phyloP scores from a whole-genome alignment of 2,888 invertebrate species.

The Muschampia plurimacula region DNA sequence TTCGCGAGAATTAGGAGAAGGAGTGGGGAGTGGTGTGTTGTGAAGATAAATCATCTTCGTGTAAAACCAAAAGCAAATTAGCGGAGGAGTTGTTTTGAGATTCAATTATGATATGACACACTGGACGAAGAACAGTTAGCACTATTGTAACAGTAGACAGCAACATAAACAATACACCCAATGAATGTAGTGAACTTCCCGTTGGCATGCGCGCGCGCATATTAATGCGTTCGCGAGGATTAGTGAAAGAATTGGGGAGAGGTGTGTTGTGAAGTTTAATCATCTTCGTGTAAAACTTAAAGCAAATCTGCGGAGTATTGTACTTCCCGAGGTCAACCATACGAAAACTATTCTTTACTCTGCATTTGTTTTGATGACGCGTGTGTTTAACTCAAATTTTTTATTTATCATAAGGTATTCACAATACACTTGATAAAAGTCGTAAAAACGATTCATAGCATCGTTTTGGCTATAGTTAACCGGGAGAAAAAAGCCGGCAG shows the following conservation, averaged over 20 bases:
- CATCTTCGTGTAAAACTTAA: conserved; percentile 14
- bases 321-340: too few species aligned
- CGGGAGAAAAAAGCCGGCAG: too few species aligned
- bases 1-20: conserved; percentile 35
- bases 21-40: background rate
- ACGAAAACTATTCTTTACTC: too few species aligned
- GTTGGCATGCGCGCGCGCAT: conserved; percentile 55
- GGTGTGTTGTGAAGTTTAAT: conserved; percentile 16
- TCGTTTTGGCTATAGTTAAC: too few species aligned
- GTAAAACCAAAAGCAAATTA: conserved; percentile 2
- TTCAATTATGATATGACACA: background rate
- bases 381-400: too few species aligned
- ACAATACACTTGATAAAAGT: too few species aligned
- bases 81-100: background rate
- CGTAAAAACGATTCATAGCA: too few species aligned
- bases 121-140: background rate
- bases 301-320: background rate
- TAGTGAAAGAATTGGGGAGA: conserved; percentile 13
- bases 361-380: too few species aligned
- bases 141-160: background rate
- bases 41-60: conserved; percentile 27
- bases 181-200: conserved; percentile 43
- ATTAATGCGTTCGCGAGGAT: conserved; percentile 51
- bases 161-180: conserved; percentile 13
- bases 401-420: too few species aligned